phyloP scores from a whole-genome alignment of 2,113 vertebrate genomes.

The Atlantisia rogersi region DNA sequence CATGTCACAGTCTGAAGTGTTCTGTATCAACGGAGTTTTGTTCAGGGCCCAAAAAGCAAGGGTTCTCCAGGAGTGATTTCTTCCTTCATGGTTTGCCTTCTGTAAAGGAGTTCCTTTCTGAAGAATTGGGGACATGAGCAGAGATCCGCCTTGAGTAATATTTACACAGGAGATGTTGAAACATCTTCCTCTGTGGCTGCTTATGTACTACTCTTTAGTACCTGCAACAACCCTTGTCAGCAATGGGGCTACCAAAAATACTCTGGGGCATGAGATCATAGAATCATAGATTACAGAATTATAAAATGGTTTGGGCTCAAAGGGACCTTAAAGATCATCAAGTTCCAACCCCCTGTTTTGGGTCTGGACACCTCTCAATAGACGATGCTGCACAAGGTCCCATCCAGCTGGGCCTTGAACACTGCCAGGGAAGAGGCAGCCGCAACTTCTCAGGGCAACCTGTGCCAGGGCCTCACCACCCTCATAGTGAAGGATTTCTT shows the following conservation, averaged over 20 bases:
- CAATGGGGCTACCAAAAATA: not conserved
- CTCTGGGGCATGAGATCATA: not conserved
- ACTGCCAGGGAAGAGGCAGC: too few relatives aligned
- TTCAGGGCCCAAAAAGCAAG: not conserved
- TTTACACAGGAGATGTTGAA: not conserved
- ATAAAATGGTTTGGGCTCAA: too few relatives aligned
- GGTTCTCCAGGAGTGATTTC: not conserved
- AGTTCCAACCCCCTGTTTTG: too few relatives aligned
- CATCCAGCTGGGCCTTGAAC: too few relatives aligned
- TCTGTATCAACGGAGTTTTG: not conserved
- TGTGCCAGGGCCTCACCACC: too few relatives aligned
- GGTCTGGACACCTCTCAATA: too few relatives aligned
- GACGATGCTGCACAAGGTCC: too few relatives aligned
- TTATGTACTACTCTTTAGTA: not conserved
- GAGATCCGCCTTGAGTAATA: not conserved
- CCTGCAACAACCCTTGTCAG: not conserved
- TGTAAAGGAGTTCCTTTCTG: not conserved
- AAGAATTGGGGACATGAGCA: not conserved
- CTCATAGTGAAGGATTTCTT: too few relatives aligned
- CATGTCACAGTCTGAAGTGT: not conserved
- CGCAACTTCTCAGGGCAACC: too few relatives aligned
- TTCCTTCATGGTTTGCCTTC: not conserved
- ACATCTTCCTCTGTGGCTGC: not conserved
- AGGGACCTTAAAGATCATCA: too few relatives aligned
- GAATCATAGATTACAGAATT: too few relatives aligned